Evolutionary conservation across 2,888 invertebrate species (phyloP).

Genomic region (Plebejus anna): DNA sequence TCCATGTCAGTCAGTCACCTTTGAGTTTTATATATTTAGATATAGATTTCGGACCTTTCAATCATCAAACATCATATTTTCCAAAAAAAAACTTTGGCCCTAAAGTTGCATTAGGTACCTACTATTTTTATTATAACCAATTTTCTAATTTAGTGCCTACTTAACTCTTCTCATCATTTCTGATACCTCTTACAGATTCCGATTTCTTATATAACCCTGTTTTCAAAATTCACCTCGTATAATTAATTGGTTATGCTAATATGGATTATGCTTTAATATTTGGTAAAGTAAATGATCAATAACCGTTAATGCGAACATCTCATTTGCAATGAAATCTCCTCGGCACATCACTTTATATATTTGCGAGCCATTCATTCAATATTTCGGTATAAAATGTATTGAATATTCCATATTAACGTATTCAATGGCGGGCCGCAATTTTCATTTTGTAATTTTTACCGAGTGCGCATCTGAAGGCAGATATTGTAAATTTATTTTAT

Average conservation of each 20-base stretch:
- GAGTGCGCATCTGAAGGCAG: conserved; percentile 60
- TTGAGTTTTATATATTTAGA: no score
- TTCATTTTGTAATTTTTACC: conserved; percentile 80
- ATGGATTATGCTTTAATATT: conserved; percentile 26
- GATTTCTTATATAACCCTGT: not conserved
- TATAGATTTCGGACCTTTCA: no score
- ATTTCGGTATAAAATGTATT: conserved; percentile 72
- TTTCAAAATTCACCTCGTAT: not conserved
- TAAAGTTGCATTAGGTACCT: no score
- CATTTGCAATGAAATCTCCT: conserved; percentile 62
- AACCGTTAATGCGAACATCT: conserved; percentile 55
- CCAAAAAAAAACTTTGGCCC: no score
- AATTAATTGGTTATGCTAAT: not conserved
- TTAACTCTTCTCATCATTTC: not conserved
- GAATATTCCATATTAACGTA: conserved; percentile 80
- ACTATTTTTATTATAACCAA: no score
- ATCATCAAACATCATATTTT: no score
- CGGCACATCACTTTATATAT: conserved; percentile 63
- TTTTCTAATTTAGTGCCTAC: no score
- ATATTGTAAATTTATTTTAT: conserved; percentile 51
- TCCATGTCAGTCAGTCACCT: no score
- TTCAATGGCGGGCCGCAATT: conserved; percentile 76
- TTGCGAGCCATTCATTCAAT: conserved; percentile 66
- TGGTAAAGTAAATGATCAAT: conserved; percentile 49
- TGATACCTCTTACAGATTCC: not conserved